Base-by-base conservation (phyloP, 2,888 invertebrate genomes). In the Hylaea fasciaria region DNA sequence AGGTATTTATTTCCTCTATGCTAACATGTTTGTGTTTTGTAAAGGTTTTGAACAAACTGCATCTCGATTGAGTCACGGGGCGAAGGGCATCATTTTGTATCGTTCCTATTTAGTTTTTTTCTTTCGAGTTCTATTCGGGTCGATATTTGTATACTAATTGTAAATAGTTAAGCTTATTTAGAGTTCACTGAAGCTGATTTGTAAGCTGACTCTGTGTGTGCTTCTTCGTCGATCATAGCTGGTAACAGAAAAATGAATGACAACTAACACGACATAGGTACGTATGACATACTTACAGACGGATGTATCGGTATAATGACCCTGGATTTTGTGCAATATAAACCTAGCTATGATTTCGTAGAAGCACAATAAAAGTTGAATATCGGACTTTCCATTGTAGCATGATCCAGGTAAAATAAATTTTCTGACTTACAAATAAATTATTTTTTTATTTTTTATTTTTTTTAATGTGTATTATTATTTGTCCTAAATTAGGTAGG, bases 91-190 rank as follows among this genome's bases (percentile, higher is more conserved):
- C 81, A 80, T 91, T 91, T 89, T 88, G 86, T 91, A 91, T 92
- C 88, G 91, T 92, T 92, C 91, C 91, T 92, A 92, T 91, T 91
- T 89, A 89, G 87, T 89, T 90, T 89, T n/a, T 73, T 87, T 79
- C 87, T 87, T 85, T 89, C 88, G 89, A 89, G 87, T 89, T 88
- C 87, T 85, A 85, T 85, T 89, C 91, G 89, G 88, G 89, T 89
- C 90, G 88, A 89, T 86, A 80, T 83, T 82, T 85, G 83, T 87
- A 87, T 85, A 86, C 83, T 87, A 83, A 86, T 83, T 91, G 91
- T 92, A 91, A 82, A 92, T 91, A 91, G 84, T 86, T 87, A 88
- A 87, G 89, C 86, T 89, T 87, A 83, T 80, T 78, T 86, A 86
- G 86, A 76, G 76, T 80, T 80, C 82, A 78, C 81, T 72, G 73